These are phyloP conservation scores for Corythornis cristatus DNA, from an alignment of 2,113 vertebrate species.

Conservation along the genomic window DNA sequence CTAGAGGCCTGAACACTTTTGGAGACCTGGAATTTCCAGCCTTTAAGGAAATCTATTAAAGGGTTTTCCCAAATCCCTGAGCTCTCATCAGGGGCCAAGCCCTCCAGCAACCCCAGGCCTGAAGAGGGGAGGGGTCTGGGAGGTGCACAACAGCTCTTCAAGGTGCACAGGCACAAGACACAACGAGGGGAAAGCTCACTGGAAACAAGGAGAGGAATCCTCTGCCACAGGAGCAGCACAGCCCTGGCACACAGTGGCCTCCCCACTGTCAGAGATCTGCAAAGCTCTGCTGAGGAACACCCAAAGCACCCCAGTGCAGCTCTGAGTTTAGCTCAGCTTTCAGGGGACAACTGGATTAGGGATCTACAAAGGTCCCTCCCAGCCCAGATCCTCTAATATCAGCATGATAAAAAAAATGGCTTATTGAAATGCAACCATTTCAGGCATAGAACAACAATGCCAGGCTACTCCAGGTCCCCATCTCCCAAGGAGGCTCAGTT, in stretches of 20 bases:
- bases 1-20: neutral
- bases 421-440: neutral
- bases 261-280: neutral
- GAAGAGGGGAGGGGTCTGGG: neutral
- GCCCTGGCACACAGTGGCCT: neutral
- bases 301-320: neutral
- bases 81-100: neutral
- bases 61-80: neutral
- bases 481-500: neutral
- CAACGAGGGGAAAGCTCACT: no score
- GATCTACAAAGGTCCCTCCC: neutral
- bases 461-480: neutral
- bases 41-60: neutral
- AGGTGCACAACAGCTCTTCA: neutral
- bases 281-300: neutral
- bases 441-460: accelerated
- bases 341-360: neutral
- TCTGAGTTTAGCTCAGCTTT: neutral
- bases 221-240: neutral
- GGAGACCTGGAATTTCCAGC: neutral
- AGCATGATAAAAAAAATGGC: neutral
- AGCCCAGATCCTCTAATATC: neutral
- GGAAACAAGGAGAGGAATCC: neutral
- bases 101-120: neutral
- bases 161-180: neutral